A percentile compares a stretch with the other conserved stretches of the same genome.
Evolutionary conservation across 2,888 invertebrate species (phyloP).

Genomic region (Thyatira batis): DNA sequence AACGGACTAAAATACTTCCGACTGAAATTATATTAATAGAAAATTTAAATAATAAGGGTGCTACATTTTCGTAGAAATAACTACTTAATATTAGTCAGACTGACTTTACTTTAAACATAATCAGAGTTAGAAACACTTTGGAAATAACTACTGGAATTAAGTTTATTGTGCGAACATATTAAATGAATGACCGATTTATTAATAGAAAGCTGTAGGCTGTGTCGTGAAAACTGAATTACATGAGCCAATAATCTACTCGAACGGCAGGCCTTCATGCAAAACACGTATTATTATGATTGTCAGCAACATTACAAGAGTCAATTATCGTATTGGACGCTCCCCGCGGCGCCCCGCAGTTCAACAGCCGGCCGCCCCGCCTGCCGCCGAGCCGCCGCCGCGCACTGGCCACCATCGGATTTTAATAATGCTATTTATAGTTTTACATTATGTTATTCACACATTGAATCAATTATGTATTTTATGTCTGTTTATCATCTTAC

Average conservation of each 20-base stretch:
- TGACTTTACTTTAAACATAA: too few relatives aligned
- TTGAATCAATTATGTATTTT: slow-evolving; percentile 26
- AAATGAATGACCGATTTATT: too few relatives aligned
- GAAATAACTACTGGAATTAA: too few relatives aligned
- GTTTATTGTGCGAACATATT: too few relatives aligned
- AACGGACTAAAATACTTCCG: too few relatives aligned
- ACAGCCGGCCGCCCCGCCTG: slow-evolving; percentile 41
- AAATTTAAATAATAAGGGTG: too few relatives aligned
- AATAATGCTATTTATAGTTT: slow-evolving; percentile 62
- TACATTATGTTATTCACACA: slow-evolving; percentile 46
- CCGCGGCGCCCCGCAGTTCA: slow-evolving; percentile 57
- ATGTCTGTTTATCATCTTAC: background rate
- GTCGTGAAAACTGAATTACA: slow-evolving; percentile 6
- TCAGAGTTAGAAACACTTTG: too few relatives aligned
- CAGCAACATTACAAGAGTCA: slow-evolving; percentile 32
- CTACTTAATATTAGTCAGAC: too few relatives aligned
- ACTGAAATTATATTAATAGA: too few relatives aligned
- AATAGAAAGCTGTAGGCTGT: background rate
- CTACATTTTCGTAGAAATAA: too few relatives aligned
- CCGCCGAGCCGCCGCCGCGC: slow-evolving; percentile 51
- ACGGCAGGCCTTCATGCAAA: slow-evolving; percentile 20
- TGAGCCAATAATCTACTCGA: slow-evolving; percentile 7
- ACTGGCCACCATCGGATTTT: slow-evolving; percentile 52
- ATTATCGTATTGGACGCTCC: slow-evolving; percentile 36
- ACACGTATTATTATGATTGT: slow-evolving; percentile 22